A percentile compares a stretch with the other conserved stretches of the same genome.
phyloP scores from a whole-genome alignment of 1,140 invertebrate species.

The Phymastichus coffea region DNA sequence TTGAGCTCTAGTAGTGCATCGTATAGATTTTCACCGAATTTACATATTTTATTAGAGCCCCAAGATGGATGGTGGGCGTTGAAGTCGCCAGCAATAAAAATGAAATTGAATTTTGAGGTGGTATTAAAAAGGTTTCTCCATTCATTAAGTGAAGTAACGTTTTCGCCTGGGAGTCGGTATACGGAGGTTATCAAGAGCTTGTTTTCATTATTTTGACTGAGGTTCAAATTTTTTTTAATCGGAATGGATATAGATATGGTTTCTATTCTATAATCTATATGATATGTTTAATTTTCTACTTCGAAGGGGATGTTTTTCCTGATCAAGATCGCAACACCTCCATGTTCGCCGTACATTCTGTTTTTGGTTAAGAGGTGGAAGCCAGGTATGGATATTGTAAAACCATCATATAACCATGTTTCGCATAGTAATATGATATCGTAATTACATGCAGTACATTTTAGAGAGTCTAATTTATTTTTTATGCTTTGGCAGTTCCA shows the following conservation, averaged over 20 bases:
- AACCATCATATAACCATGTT: not conserved
- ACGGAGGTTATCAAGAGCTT: not conserved
- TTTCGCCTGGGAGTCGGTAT: not conserved
- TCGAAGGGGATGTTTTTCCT: not conserved
- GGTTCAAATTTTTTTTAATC: not conserved
- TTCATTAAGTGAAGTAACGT: not conserved
- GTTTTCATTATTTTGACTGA: not conserved
- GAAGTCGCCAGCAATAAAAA: not conserved
- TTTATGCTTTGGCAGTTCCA: too few species aligned
- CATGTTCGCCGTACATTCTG: not conserved
- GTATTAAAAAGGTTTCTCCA: too few species aligned
- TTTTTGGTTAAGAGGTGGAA: not conserved
- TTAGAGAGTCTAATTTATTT: too few species aligned
- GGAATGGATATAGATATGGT: not conserved
- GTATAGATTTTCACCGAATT: not conserved
- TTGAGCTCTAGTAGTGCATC: not conserved
- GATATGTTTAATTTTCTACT: not conserved
- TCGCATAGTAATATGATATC: not conserved
- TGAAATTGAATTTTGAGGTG: not conserved
- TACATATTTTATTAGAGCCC: not conserved
- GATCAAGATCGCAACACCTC: not conserved
- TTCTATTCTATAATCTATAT: not conserved
- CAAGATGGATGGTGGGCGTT: not conserved
- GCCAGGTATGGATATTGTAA: not conserved
- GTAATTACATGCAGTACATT: not conserved